These are phyloP conservation scores for Hypolimnas misippus DNA, from an alignment of 2,888 invertebrate species.

Conservation along the genomic window DNA sequence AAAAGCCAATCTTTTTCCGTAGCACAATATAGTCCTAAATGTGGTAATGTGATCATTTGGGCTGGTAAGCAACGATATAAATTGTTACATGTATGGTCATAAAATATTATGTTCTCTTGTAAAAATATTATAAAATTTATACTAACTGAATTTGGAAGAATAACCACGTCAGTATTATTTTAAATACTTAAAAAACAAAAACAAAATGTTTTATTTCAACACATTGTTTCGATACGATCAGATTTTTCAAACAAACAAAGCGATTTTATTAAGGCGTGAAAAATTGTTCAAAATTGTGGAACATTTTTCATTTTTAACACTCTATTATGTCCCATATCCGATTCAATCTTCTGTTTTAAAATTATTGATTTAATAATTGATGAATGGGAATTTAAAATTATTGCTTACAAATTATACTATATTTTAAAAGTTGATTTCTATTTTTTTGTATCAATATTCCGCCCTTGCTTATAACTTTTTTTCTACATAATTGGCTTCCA, in stretches of 20 bases:
- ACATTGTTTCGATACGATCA: background rate
- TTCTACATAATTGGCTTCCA: too few relatives aligned
- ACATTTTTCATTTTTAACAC: background rate
- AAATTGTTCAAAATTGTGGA: background rate
- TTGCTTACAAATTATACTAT: too few relatives aligned
- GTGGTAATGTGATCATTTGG: too few relatives aligned
- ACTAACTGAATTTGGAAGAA: background rate
- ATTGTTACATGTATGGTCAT: too few relatives aligned
- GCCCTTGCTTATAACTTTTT: too few relatives aligned
- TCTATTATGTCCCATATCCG: background rate
- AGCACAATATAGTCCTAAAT: too few relatives aligned
- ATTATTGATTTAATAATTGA: conserved; percentile 1
- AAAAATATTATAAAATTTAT: too few relatives aligned
- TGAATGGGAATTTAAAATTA: background rate
- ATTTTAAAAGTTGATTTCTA: too few relatives aligned
- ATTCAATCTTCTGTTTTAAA: background rate
- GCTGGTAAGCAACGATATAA: too few relatives aligned
- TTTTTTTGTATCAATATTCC: too few relatives aligned
- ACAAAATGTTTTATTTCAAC: background rate
- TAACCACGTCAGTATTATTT: background rate
- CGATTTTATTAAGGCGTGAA: conserved; percentile 20
- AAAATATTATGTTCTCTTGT: too few relatives aligned
- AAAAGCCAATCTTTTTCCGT: too few relatives aligned
- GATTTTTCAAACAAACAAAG: conserved; percentile 16
- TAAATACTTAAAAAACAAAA: background rate